A percentile compares a stretch with the other conserved stretches of the same genome.
Conservation (phyloP, 2,113 vertebrate species). For the Phrynosoma blainvillii region DNA sequence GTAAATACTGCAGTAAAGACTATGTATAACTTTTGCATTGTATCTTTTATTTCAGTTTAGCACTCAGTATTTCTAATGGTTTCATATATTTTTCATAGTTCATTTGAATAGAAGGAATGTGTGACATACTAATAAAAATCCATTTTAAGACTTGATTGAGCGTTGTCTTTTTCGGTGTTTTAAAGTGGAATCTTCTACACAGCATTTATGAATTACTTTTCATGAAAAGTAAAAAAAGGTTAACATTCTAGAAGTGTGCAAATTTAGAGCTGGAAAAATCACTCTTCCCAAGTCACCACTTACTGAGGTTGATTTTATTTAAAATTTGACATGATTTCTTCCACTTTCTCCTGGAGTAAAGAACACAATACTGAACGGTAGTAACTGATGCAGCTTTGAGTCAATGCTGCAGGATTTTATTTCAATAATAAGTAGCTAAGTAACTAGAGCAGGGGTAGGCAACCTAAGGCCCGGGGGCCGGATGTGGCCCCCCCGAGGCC, state of each 20-base stretch:
- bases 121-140: not conserved
- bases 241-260: no score
- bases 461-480: no score
- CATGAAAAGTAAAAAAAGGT: not conserved
- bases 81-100: not conserved
- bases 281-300: no score
- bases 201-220: not conserved
- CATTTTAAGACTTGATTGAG: not conserved
- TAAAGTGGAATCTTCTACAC: not conserved
- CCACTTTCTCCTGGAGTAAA: not conserved
- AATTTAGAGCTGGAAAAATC: no score
- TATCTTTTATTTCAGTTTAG: not conserved
- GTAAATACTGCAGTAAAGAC: not conserved
- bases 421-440: no score
- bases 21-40: not conserved
- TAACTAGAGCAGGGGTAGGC: no score
- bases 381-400: no score
- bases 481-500: no score
- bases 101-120: not conserved
- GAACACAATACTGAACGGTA: not conserved
- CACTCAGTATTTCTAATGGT: conserved; percentile 3
- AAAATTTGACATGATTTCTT: not conserved
- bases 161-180: not conserved
- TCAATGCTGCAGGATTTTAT: no score
- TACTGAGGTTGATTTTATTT: not conserved